phyloP scores from a whole-genome alignment of 2,797 vertebrate species.

The Arrhamphus sclerolepis region DNA sequence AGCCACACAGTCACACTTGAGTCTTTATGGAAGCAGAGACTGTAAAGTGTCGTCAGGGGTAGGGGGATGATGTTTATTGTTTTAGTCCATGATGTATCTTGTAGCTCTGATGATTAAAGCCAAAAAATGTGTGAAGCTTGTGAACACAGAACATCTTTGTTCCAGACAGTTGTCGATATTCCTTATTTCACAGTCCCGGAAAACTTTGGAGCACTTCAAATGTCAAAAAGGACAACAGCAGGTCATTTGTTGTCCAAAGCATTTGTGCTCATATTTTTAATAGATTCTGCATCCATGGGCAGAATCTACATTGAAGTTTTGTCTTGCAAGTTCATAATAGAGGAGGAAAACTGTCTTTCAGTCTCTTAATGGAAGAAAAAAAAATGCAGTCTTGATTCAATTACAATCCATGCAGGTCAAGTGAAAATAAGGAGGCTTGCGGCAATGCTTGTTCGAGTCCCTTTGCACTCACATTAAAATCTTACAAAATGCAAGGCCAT shows the following conservation, averaged over 20 bases:
- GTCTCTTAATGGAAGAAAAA: slow-evolving; percentile 19
- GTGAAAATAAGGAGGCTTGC: neutral
- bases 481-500: neutral
- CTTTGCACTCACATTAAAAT: slow-evolving; percentile 1
- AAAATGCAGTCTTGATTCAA: slow-evolving; percentile 31
- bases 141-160: neutral
- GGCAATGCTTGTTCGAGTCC: neutral
- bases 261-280: neutral
- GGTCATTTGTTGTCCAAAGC: slow-evolving; percentile 1
- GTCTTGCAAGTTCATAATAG: neutral
- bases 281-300: neutral
- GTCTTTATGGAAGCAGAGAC: slow-evolving; percentile 51
- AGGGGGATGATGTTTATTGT: slow-evolving; percentile 9
- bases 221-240: slow-evolving; percentile 1
- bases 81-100: slow-evolving; percentile 40
- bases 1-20: slow-evolving; percentile 54
- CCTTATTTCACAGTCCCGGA: slow-evolving; percentile 23
- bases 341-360: neutral
- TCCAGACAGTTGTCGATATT: slow-evolving; percentile 5
- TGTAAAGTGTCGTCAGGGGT: slow-evolving; percentile 25
- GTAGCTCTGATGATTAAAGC: slow-evolving; percentile 4
- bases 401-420: slow-evolving; percentile 28
- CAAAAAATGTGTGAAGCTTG: neutral
- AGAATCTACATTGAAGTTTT: neutral
- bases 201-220: slow-evolving; percentile 6